Percentiles rank a stretch among this genome's conserved stretches.
Conservation (phyloP, 2,797 vertebrate species). For the Myripristis jacobus region DNA sequence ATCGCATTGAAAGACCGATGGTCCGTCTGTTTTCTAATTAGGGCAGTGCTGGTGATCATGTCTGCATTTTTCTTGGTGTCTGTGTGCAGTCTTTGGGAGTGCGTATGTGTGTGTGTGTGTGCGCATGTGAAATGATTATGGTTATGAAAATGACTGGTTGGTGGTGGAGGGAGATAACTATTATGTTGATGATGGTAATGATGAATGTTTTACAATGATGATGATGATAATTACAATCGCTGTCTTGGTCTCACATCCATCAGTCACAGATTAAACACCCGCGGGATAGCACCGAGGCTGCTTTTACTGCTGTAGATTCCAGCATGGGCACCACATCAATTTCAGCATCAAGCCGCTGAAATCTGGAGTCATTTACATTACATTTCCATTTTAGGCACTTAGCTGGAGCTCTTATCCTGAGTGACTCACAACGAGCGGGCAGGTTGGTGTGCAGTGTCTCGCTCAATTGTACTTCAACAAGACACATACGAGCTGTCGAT, state of each 20-base stretch:
- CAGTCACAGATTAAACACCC: conserved; percentile 70
- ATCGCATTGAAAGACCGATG: conserved; percentile 34
- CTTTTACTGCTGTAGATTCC: conserved; percentile 28
- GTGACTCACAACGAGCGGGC: conserved; percentile 11
- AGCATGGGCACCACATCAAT: conserved; percentile 31
- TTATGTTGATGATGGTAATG: conserved; percentile 74
- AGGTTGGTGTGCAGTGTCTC: conserved; percentile 22
- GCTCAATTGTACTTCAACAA: conserved; percentile 40
- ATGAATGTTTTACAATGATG: conserved; percentile 78
- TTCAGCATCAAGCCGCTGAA: conserved; percentile 19
- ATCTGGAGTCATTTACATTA: conserved; percentile 49
- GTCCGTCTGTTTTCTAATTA: conserved; percentile 26
- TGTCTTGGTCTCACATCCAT: conserved; percentile 66
- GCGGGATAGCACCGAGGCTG: conserved; percentile 36
- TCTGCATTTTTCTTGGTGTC: background rate
- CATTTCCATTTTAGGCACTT: conserved; percentile 62
- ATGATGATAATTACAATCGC: conserved; percentile 74
- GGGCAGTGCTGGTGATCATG: conserved; percentile 14
- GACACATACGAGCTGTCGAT: conserved; percentile 15
- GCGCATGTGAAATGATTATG: conserved; percentile 45
- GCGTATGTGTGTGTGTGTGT: conserved; percentile 4
- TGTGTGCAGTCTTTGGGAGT: background rate
- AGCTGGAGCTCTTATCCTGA: conserved; percentile 31
- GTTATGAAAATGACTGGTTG: conserved; percentile 65
- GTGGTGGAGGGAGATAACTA: conserved; percentile 64